These are phyloP conservation scores for Zaprionus nigranus DNA, from an alignment of 1,140 invertebrate genomes.

Conservation along the genomic window DNA sequence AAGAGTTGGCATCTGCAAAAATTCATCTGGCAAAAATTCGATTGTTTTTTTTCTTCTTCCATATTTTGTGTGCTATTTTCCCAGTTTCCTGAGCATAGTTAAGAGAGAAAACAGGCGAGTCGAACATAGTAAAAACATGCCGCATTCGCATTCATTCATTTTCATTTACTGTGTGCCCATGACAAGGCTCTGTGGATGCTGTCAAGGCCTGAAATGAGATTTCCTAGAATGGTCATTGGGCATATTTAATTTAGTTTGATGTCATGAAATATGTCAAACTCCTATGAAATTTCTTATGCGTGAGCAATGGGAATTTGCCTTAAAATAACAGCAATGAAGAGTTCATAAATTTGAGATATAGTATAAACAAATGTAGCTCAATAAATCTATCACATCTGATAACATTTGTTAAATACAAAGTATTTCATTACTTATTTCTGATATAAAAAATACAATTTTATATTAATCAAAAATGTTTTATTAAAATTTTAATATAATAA, in stretches of 20 bases:
- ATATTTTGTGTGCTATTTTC: slow-evolving; percentile 18
- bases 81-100: slow-evolving; percentile 38
- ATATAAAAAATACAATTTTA: too few species aligned
- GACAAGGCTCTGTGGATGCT: slow-evolving; percentile 51
- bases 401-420: background rate
- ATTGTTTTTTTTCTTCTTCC: slow-evolving; percentile 43
- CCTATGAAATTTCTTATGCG: slow-evolving; percentile 10
- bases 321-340: background rate
- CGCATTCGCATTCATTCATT: slow-evolving; percentile 67
- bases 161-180: slow-evolving; percentile 62
- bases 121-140: slow-evolving; percentile 49
- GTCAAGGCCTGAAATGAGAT: slow-evolving; percentile 38
- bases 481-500: background rate
- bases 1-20: slow-evolving; percentile 61
- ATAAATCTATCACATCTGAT: background rate
- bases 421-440: too few species aligned
- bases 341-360: too few species aligned
- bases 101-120: slow-evolving; percentile 2
- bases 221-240: slow-evolving; percentile 16
- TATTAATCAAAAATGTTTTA: background rate
- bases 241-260: slow-evolving; percentile 51
- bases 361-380: too few species aligned
- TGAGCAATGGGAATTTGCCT: background rate
- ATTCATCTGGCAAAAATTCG: slow-evolving; percentile 67
- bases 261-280: slow-evolving; percentile 8